Evolutionary conservation across 2,888 invertebrate species (phyloP).

Genomic region (Diadegma fenestrale): DNA sequence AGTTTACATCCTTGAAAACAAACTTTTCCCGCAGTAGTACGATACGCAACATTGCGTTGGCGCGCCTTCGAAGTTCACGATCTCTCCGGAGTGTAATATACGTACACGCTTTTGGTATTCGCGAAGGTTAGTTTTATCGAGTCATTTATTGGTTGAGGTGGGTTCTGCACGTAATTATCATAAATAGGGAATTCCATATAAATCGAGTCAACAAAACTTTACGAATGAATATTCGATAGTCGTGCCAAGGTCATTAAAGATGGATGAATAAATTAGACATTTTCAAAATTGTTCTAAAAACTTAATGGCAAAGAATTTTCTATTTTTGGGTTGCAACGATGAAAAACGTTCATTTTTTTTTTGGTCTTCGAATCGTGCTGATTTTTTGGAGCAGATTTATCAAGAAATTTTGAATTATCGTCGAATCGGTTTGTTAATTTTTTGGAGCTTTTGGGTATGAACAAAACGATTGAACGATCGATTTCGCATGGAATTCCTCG

Average conservation of each 20-base stretch:
- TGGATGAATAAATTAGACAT: neutral
- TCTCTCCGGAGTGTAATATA: constrained; percentile 32
- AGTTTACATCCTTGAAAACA: constrained; percentile 26
- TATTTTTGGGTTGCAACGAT: too few relatives aligned
- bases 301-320: too few relatives aligned
- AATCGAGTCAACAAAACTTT: neutral
- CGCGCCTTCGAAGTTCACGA: constrained; percentile 37
- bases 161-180: constrained; percentile 40
- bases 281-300: neutral
- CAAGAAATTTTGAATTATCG: neutral
- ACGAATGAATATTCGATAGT: neutral
- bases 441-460: too few relatives aligned
- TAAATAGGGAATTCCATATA: constrained; percentile 2
- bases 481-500: neutral
- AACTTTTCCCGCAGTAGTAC: constrained; percentile 39
- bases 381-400: neutral
- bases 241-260: neutral
- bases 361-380: too few relatives aligned
- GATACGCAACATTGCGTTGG: constrained; percentile 43
- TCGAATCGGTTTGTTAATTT: neutral
- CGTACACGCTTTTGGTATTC: constrained; percentile 15
- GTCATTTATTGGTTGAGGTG: constrained; percentile 43
- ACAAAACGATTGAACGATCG: neutral
- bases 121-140: constrained; percentile 39
- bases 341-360: too few relatives aligned